These are phyloP conservation scores for Platichthys flesus DNA, from an alignment of 2,113 vertebrate species.

Conservation along the genomic window DNA sequence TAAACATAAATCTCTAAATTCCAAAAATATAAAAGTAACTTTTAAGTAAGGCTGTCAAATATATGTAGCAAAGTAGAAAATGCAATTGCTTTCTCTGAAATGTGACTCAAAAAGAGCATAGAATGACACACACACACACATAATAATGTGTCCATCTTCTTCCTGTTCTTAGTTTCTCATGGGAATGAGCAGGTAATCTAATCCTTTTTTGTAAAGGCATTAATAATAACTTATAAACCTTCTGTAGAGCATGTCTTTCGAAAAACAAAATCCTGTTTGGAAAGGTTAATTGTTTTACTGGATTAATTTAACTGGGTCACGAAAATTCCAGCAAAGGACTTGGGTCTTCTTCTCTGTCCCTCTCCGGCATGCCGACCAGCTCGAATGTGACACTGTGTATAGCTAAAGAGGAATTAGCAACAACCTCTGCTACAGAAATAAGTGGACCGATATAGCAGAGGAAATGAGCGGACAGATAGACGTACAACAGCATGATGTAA, in stretches of 20 bases:
- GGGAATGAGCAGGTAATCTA: too few relatives aligned
- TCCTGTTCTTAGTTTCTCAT: too few relatives aligned
- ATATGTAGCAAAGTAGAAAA: too few relatives aligned
- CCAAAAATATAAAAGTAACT: too few relatives aligned
- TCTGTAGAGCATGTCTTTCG: neutral
- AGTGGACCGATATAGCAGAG: conserved; percentile 68
- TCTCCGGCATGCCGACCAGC: neutral
- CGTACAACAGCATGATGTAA: conserved; percentile 57
- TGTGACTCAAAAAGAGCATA: too few relatives aligned
- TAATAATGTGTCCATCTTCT: too few relatives aligned
- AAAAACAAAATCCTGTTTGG: neutral
- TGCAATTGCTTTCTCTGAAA: too few relatives aligned
- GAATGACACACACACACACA: too few relatives aligned
- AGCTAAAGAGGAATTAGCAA: conserved; percentile 64
- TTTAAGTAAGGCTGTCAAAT: too few relatives aligned
- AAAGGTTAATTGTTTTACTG: neutral
- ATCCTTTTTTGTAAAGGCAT: too few relatives aligned
- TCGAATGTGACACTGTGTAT: conserved; percentile 62
- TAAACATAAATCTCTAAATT: too few relatives aligned
- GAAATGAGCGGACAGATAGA: conserved; percentile 52
- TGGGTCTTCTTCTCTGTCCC: conserved; percentile 14
- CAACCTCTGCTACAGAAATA: conserved; percentile 74
- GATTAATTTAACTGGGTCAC: neutral
- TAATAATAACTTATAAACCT: too few relatives aligned
- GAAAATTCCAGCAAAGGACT: conserved; percentile 33